Percentiles rank a stretch among this genome's conserved stretches.
phyloP scores from a whole-genome alignment of 1,140 invertebrate genomes.

The Pachypeltis micranthus region DNA sequence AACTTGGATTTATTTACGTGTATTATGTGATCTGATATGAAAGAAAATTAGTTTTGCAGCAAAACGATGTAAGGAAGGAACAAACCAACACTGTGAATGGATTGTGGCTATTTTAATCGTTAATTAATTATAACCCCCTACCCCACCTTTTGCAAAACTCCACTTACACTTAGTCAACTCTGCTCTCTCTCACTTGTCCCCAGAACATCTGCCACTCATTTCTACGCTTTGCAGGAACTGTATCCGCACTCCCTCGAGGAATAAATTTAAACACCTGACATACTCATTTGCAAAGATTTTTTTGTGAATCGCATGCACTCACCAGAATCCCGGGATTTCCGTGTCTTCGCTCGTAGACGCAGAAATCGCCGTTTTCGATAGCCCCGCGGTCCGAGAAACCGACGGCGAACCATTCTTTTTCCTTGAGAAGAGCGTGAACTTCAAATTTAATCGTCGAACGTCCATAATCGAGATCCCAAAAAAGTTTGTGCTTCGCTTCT shows the following conservation, averaged over 20 bases:
- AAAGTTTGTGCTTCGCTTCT: constrained; percentile 22
- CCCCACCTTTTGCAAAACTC: neutral
- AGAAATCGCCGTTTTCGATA: constrained; percentile 65
- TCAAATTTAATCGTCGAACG: constrained; percentile 16
- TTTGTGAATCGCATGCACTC: too few relatives aligned
- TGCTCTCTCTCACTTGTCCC: neutral
- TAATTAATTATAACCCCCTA: neutral
- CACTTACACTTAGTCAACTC: neutral
- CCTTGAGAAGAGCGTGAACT: constrained; percentile 10
- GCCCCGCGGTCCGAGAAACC: constrained; percentile 88
- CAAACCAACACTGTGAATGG: neutral
- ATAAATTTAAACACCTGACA: neutral
- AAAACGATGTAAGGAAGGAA: neutral
- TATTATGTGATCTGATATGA: neutral
- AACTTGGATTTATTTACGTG: neutral
- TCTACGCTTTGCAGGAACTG: too few relatives aligned
- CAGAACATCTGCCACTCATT: neutral
- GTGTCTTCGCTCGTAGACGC: constrained; percentile 54
- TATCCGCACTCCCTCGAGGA: neutral
- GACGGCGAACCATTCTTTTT: constrained; percentile 59
- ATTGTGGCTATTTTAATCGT: neutral
- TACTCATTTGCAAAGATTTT: neutral
- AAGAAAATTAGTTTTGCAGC: neutral
- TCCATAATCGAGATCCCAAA: constrained; percentile 26
- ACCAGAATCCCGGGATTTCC: neutral